These are phyloP conservation scores for Agrotis exclamationis DNA, from an alignment of 2,888 invertebrate species.

Conservation along the genomic window DNA sequence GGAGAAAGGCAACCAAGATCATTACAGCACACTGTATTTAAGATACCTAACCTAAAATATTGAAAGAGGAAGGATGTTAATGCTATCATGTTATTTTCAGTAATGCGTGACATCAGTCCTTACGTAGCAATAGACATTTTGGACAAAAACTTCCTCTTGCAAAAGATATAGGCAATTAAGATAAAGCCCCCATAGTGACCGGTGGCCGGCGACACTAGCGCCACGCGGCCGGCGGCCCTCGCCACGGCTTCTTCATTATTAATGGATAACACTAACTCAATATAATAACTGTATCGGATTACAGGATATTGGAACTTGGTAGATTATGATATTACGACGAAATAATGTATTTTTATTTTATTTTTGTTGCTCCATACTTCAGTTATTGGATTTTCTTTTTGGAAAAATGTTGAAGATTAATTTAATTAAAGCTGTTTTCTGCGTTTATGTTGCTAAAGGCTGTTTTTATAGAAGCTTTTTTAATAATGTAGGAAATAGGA, in stretches of 20 bases:
- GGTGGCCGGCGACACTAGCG: conserved; percentile 70
- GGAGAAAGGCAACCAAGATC: background rate
- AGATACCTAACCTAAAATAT: too few relatives aligned
- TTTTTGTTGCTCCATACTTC: background rate
- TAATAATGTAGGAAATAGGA: conserved; percentile 5
- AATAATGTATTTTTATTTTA: conserved; percentile 30
- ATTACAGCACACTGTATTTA: background rate
- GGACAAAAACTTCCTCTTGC: conserved; percentile 28
- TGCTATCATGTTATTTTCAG: background rate
- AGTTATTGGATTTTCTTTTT: conserved; percentile 32
- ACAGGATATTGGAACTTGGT: conserved; percentile 55
- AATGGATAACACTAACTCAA: conserved; percentile 71
- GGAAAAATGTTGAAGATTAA: conserved; percentile 5
- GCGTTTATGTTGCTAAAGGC: conserved; percentile 1
- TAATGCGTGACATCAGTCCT: background rate
- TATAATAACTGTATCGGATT: conserved; percentile 60
- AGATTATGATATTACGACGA: conserved; percentile 45
- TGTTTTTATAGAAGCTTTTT: conserved; percentile 1
- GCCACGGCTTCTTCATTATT: conserved; percentile 75
- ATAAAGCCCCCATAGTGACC: conserved; percentile 77
- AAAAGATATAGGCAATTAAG: conserved; percentile 79
- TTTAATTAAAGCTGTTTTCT: conserved; percentile 40
- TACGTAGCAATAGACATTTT: conserved; percentile 16
- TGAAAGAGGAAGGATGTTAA: background rate
- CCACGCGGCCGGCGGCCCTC: conserved; percentile 26